Conservation (phyloP, 2,113 vertebrate species). For the Gymnorhina tibicen region DNA sequence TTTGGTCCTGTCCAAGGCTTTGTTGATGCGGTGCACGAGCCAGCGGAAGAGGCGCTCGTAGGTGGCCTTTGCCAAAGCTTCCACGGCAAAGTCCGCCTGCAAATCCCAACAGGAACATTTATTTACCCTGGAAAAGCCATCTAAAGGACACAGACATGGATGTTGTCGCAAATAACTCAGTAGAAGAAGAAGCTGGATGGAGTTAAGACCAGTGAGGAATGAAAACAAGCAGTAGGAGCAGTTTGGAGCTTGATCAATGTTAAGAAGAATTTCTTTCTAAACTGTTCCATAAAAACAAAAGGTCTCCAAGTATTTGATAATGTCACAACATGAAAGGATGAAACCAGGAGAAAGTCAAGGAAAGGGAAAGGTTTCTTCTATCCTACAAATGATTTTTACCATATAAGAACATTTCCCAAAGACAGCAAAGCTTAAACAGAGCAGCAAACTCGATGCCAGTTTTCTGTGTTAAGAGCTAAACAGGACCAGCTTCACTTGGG, state of each 20-base stretch:
- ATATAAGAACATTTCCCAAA: background rate
- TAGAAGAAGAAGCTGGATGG: background rate
- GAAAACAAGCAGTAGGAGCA: background rate
- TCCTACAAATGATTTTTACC: background rate
- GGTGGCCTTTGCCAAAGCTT: conserved; percentile 94
- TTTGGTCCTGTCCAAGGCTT: conserved; percentile 95
- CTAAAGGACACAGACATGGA: background rate
- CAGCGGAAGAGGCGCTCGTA: conserved; percentile 98
- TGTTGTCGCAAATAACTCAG: background rate
- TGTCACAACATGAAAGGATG: background rate
- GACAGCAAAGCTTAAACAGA: background rate
- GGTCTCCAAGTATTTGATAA: background rate
- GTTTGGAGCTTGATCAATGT: background rate
- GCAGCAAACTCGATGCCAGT: background rate
- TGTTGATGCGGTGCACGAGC: conserved; percentile 97
- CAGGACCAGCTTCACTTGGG: rapidly evolving
- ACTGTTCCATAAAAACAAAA: background rate
- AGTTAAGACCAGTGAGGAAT: background rate
- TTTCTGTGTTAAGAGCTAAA: background rate
- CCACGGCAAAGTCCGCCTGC: conserved; percentile 96
- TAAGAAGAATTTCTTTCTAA: background rate
- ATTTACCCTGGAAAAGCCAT: background rate
- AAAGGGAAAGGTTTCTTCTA: background rate
- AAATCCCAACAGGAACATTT: background rate
- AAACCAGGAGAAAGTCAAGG: background rate